Evolutionary conservation across 2,888 invertebrate species (phyloP), one percentile per base, ranked within the genome.

Genomic region (Caradrina clavipalpis): DNA sequence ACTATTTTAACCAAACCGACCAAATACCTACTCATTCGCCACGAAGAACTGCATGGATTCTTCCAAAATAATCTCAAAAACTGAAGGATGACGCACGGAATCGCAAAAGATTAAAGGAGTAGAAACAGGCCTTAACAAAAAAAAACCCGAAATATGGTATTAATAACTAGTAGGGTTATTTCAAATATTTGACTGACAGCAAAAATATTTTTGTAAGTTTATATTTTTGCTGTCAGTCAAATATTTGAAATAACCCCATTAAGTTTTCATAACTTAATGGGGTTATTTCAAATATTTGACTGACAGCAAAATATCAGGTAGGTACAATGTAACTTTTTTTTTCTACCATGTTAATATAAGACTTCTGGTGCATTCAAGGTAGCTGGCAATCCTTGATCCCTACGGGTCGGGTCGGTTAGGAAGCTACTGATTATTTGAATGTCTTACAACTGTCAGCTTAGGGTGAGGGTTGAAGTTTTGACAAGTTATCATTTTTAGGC

Each of bases 381-480:
- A 15, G 15, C n/a, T 49, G 47, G 1, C n/a, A 10, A 51, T 10
- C 26, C 64, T 13, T 50, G 67, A 49, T 22, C 54, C 11, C 5
- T 13, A 17, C 26, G 22, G 15, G 11, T 31, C 8, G n/a, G 15
- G 8, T 63, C n/a, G n/a, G n/a, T 17, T 22, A 35, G 13, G 21
- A 31, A 63, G 22, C 45, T 57, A 15, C 64, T 39, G n/a, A 66
- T 22, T 35, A 66, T 35, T 54, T 5, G 5, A 57, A 54, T 42
- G 31, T 15, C 31, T 55, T 1, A 10, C n/a, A 39, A 57, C 2
- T 39, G 39, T 19, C 47, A n/a, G 17, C 17, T 22, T 26, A 6
- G 4, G 11, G 17, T 10, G 2, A 35, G 15, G 19, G 35, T 55
- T 72, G 6, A 55, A 72, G 19, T 49, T 72, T 21, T 66, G 54